A percentile compares a stretch with the other conserved stretches of the same genome.
phyloP scores from a whole-genome alignment of 2,113 vertebrate species.

The Phrynosoma blainvillii region DNA sequence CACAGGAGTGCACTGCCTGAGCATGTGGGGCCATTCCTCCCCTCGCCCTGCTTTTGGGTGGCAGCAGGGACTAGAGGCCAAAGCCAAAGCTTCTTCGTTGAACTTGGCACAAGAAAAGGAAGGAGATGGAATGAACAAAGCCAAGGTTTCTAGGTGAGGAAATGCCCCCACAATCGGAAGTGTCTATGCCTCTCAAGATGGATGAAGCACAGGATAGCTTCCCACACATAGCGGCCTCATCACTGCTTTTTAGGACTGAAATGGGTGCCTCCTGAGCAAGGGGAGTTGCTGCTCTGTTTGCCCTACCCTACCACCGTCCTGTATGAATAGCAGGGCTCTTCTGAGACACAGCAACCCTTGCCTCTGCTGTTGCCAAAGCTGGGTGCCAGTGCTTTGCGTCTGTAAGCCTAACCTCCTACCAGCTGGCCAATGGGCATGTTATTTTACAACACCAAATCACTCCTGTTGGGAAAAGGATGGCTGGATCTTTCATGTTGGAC shows the following conservation, averaged over 20 bases:
- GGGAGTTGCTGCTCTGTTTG: not conserved
- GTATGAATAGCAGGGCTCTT: not conserved
- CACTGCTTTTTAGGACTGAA: not conserved
- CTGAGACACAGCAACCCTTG: slow-evolving; percentile 14
- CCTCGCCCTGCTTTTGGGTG: no score
- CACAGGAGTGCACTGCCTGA: not conserved
- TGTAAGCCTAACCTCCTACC: slow-evolving; percentile 46
- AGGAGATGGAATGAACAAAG: not conserved
- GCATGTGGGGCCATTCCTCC: no score
- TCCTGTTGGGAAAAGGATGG: slow-evolving; percentile 23
- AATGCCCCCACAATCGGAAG: no score
- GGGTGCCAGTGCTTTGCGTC: slow-evolving; percentile 29
- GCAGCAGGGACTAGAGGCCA: no score
- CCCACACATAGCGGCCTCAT: not conserved
- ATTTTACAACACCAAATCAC: slow-evolving; percentile 38
- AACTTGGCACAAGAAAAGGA: not conserved
- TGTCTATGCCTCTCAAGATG: not conserved
- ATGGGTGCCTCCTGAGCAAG: not conserved
- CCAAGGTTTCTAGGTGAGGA: not conserved
- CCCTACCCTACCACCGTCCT: not conserved
- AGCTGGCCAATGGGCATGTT: slow-evolving; percentile 45
- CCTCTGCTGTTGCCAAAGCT: not conserved
- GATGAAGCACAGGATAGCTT: not conserved
- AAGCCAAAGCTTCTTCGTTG: no score
- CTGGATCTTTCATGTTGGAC: slow-evolving; percentile 65